Evolutionary conservation across 2,797 vertebrate genomes (phyloP).

Genomic region (Nasua narica): DNA sequence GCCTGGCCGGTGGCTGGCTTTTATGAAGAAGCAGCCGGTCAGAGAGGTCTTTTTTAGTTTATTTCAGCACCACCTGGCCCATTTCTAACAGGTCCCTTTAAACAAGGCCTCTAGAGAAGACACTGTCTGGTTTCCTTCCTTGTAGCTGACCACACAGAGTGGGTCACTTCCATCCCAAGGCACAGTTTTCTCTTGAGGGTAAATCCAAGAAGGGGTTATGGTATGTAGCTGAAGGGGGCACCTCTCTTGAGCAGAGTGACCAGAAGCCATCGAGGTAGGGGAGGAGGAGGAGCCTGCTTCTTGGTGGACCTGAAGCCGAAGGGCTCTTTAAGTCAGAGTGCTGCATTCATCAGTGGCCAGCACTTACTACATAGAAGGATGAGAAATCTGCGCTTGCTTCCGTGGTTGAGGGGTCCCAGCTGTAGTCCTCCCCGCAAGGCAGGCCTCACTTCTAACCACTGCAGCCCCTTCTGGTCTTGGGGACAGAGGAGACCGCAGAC

Average conservation of each 20-base stretch:
- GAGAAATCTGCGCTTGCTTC: conserved; percentile 22
- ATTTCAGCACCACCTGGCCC: background rate
- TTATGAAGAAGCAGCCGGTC: background rate
- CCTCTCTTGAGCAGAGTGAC: conserved; percentile 9
- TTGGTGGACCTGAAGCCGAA: background rate
- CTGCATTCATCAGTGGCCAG: conserved; percentile 61
- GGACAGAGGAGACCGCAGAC: conserved; percentile 64
- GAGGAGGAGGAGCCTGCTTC: background rate
- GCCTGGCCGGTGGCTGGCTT: background rate
- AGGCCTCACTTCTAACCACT: conserved; percentile 53
- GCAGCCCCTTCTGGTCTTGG: conserved; percentile 65
- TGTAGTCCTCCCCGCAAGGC: conserved; percentile 46
- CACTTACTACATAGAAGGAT: conserved; percentile 21
- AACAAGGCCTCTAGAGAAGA: background rate
- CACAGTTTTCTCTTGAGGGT: conserved; percentile 50
- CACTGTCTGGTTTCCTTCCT: background rate
- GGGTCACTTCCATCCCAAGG: conserved; percentile 29
- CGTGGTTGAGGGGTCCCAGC: background rate
- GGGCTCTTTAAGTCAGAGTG: background rate
- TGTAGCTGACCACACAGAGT: background rate
- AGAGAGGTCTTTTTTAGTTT: conserved; percentile 22
- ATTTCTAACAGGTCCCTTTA: conserved; percentile 20
- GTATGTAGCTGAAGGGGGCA: conserved; percentile 37
- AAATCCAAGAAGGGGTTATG: conserved; percentile 23
- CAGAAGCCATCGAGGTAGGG: conserved; percentile 56